These are phyloP conservation scores for Lasioglossum lativentre DNA, from an alignment of 2,888 invertebrate species.

Conservation along the genomic window DNA sequence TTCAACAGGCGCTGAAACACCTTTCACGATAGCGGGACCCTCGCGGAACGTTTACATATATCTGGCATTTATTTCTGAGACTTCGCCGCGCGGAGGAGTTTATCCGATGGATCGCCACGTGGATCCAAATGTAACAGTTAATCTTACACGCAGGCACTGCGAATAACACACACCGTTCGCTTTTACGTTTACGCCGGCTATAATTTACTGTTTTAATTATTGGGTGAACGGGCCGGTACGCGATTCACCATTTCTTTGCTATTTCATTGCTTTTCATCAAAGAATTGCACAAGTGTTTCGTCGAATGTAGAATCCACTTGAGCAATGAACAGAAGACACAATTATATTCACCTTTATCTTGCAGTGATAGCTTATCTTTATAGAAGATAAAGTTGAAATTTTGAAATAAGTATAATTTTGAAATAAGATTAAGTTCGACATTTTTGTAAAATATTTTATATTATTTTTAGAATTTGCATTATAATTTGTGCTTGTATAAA, in stretches of 20 bases:
- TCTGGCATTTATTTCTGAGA: slow-evolving; percentile 13
- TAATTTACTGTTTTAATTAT: slow-evolving; percentile 3
- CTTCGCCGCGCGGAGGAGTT: neutral
- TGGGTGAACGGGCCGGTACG: neutral
- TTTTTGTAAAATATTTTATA: too few species aligned
- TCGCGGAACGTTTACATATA: slow-evolving; percentile 11
- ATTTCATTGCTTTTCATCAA: neutral
- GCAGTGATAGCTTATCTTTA: too few species aligned
- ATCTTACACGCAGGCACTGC: neutral
- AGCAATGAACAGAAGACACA: neutral
- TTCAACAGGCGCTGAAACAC: slow-evolving; percentile 16
- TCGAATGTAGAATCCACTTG: neutral
- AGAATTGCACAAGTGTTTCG: neutral
- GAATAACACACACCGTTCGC: neutral
- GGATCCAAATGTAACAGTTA: slow-evolving; percentile 4
- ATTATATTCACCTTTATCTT: neutral
- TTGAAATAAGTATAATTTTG: too few species aligned
- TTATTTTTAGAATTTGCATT: too few species aligned
- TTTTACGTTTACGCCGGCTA: neutral
- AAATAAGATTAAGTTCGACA: too few species aligned
- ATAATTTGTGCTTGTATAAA: too few species aligned
- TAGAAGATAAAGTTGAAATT: too few species aligned
- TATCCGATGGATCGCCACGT: neutral
- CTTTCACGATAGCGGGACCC: slow-evolving; percentile 23
- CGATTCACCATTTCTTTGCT: neutral